phyloP scores from a whole-genome alignment of 2,797 vertebrate genomes.

The Amblyraja radiata region DNA sequence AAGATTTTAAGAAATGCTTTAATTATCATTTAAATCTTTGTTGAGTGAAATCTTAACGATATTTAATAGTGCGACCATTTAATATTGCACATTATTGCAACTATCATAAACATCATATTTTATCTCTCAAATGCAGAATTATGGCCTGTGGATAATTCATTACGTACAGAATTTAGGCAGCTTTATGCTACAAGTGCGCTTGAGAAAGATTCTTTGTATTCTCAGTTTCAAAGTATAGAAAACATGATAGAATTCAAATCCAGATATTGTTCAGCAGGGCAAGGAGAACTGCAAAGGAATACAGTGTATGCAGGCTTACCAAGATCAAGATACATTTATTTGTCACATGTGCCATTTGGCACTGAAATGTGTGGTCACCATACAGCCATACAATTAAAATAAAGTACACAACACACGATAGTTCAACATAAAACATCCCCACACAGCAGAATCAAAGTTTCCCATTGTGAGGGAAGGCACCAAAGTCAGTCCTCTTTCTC shows the following conservation, averaged over 20 bases:
- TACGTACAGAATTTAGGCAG: not conserved
- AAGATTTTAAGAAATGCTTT: not conserved
- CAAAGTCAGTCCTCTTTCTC: no score
- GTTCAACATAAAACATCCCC: no score
- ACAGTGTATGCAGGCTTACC: not conserved
- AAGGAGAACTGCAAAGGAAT: not conserved
- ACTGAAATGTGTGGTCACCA: no score
- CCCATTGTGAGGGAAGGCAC: no score
- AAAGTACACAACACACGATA: no score
- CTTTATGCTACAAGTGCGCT: no score
- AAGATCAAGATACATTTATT: no score
- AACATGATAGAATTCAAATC: not conserved
- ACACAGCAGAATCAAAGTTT: no score
- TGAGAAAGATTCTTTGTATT: not conserved
- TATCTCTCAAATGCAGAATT: not conserved
- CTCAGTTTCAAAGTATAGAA: not conserved
- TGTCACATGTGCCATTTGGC: no score
- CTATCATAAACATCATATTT: not conserved
- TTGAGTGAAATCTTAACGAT: not conserved
- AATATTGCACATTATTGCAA: not conserved
- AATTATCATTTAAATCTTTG: not conserved
- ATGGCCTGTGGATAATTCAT: not conserved
- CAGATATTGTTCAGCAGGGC: no score
- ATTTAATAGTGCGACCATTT: not conserved
- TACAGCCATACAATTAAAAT: no score